phyloP scores from a whole-genome alignment of 1,140 invertebrate species.

The Palaemon carinicauda region DNA sequence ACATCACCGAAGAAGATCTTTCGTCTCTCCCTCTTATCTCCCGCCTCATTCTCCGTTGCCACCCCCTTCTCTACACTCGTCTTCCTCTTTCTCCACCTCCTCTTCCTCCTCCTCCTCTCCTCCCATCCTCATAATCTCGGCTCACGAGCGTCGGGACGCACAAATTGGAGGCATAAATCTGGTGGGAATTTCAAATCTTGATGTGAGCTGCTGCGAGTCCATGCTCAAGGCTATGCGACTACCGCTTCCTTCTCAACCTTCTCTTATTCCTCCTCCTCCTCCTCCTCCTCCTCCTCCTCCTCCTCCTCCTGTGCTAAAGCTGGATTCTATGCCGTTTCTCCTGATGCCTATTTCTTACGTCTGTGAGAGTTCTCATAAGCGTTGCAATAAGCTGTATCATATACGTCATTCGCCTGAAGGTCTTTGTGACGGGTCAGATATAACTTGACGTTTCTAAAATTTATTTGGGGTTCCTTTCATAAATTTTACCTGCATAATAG shows the following conservation, averaged over 20 bases:
- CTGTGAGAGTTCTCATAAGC: not conserved
- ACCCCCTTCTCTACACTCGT: not conserved
- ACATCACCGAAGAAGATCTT: too few relatives aligned
- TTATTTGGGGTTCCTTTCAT: too few relatives aligned
- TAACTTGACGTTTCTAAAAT: too few relatives aligned
- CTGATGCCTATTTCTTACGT: not conserved
- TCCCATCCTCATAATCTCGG: constrained; percentile 50
- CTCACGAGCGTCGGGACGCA: constrained; percentile 38
- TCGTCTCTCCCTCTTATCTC: not conserved
- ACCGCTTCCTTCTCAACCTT: not conserved
- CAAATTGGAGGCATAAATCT: constrained; percentile 59
- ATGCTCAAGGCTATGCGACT: not conserved
- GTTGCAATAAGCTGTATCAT: not conserved
- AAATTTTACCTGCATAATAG: too few relatives aligned
- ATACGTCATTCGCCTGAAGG: too few relatives aligned
- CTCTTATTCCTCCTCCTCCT: not conserved
- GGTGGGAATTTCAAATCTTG: constrained; percentile 59
- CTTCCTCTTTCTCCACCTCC: not conserved
- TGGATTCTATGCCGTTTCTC: not conserved
- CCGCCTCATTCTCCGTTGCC: not conserved
- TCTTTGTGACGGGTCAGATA: too few relatives aligned
- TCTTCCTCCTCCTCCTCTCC: not conserved
- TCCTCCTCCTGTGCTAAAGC: not conserved
- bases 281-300: not conserved
- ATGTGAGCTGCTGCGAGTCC: constrained; percentile 42